Base-by-base conservation (phyloP, 2,113 vertebrate species). In the Elephantulus edwardii region DNA sequence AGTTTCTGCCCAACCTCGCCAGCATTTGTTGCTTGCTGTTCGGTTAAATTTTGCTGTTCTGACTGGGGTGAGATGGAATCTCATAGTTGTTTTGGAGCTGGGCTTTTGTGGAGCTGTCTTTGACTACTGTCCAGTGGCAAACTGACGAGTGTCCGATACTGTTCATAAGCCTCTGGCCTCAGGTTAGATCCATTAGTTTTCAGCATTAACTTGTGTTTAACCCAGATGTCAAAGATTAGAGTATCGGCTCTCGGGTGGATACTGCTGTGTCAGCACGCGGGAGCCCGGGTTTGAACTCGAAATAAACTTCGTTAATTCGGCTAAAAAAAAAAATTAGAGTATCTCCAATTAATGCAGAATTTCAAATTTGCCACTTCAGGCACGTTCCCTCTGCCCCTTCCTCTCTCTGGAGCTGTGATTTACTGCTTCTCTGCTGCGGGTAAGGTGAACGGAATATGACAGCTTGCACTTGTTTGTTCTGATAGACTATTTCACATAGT, bases 321-420 rank as follows among this genome's bases (percentile, higher is more conserved):
- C n/a, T n/a, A n/a, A n/a, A n/a, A n/a, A n/a, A n/a, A n/a, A 90
- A 93, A 87, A 24, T 56, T 42, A 72, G 79, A 92, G 92, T 62
- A 66, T 35, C 64, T 66, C 62, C 64, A 66, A 66, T 66, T n/a
- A 66, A 92, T 14, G 71, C 28, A 77, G 85, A 91, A 89, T 82
- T 91, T 60, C 76, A 93, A 96, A 90, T 72, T n/a, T 75, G 70
- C 75, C 48, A 35, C 94, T 93, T 80, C 22, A 38, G 85, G 91
- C 54, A 13, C 48, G 71, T 62, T 87, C 35, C 82, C 72, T 58
- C 68, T 58, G 14, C 52, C 82, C 42, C n/a, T n/a, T n/a, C n/a
- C 24, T 71, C 46, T 52, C 33, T 79, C 42, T 40, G 64, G 35
- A 71, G 72, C 70, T 64, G 10, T 50, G 88, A 93, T 89, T 93